Evolutionary conservation across 2,113 vertebrate genomes (phyloP).

Genomic region (Struthio camelus): DNA sequence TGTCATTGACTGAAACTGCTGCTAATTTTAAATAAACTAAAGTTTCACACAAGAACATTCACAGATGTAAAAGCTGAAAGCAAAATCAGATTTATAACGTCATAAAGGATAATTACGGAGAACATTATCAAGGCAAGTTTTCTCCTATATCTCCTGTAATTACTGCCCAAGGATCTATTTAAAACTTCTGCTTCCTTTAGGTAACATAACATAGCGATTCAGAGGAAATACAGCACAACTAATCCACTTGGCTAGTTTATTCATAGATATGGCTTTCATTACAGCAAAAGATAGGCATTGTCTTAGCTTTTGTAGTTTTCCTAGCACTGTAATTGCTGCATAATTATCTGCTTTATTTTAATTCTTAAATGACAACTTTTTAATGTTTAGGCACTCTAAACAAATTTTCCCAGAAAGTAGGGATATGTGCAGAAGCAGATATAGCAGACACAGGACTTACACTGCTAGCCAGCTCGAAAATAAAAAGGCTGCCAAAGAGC

Average conservation of each 20-base stretch:
- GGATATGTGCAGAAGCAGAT: neutral
- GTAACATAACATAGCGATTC: neutral
- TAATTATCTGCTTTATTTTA: neutral
- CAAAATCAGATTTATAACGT: slow-evolving; percentile 18
- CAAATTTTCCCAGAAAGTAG: neutral
- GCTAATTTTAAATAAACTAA: slow-evolving; percentile 35
- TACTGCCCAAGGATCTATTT: slow-evolving; percentile 39
- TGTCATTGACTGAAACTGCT: slow-evolving; percentile 35
- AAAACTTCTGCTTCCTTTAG: slow-evolving; percentile 5
- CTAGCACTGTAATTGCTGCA: neutral
- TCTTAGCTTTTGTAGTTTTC: neutral
- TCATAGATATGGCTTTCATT: neutral
- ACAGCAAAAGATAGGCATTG: neutral
- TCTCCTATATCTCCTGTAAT: neutral
- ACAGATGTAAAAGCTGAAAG: neutral
- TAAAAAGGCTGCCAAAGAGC: neutral
- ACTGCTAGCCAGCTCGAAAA: neutral
- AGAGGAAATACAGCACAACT: neutral
- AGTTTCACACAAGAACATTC: neutral
- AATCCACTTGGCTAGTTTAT: neutral
- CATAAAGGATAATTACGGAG: slow-evolving; percentile 44
- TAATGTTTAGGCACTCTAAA: neutral
- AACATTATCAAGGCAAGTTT: slow-evolving; percentile 23
- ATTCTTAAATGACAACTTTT: neutral
- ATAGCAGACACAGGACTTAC: neutral